Evolutionary conservation across 2,888 invertebrate genomes (phyloP).

Genomic region (Zhuqinia jingwanae): DNA sequence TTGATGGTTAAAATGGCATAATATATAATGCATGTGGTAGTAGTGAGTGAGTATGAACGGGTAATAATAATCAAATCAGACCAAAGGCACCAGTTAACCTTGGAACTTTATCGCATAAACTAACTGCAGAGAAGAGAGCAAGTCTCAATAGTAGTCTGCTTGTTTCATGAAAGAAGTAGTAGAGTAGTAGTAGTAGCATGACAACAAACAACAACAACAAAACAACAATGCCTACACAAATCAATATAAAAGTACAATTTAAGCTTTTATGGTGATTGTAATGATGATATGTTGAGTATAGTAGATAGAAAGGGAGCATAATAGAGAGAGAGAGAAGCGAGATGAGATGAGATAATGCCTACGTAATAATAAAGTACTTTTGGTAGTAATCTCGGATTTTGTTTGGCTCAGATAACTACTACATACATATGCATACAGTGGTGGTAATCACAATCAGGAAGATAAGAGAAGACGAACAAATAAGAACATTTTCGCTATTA

Average conservation of each 20-base stretch:
- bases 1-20: neutral
- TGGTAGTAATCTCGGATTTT: slow-evolving; percentile 24
- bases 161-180: slow-evolving; percentile 34
- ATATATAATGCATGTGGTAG: neutral
- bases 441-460: neutral
- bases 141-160: no score
- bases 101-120: slow-evolving; percentile 61
- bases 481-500: slow-evolving; percentile 2
- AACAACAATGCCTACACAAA: slow-evolving; percentile 41
- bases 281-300: neutral
- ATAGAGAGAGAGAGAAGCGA: no score
- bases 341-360: no score
- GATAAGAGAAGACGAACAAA: slow-evolving; percentile 3
- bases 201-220: no score
- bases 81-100: slow-evolving; percentile 71
- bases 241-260: slow-evolving; percentile 44
- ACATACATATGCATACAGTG: no score
- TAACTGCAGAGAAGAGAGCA: neutral
- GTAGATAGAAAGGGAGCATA: neutral
- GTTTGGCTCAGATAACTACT: no score
- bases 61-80: slow-evolving; percentile 46
- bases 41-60: neutral
- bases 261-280: neutral
- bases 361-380: no score
- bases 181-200: slow-evolving; percentile 14